Evolutionary conservation across 2,888 invertebrate genomes (phyloP).

Genomic region (Danaus chrysippus): DNA sequence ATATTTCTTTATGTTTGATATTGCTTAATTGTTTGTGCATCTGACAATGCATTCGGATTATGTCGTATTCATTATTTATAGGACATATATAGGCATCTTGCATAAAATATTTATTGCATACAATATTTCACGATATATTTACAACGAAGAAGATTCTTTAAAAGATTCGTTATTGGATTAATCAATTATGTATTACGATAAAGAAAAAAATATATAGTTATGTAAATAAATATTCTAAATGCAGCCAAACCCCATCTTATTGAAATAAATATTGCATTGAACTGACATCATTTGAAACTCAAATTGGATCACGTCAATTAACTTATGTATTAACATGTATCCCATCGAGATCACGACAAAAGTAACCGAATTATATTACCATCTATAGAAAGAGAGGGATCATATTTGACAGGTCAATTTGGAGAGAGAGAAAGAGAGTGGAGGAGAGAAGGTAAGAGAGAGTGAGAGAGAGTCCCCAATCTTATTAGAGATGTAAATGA

Average conservation of each 20-base stretch:
- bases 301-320: conserved; percentile 64
- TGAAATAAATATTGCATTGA: conserved; percentile 51
- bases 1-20: conserved; percentile 23
- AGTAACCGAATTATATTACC: conserved; percentile 42
- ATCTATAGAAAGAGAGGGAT: conserved; percentile 48
- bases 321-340: conserved; percentile 37
- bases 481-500: conserved; percentile 77
- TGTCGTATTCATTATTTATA: too few relatives aligned
- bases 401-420: conserved; percentile 73
- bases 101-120: too few relatives aligned
- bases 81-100: too few relatives aligned
- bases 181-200: too few relatives aligned
- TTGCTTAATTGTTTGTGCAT: neutral
- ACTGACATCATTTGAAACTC: conserved; percentile 67
- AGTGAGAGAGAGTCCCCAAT: conserved; percentile 52
- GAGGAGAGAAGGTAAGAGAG: too few relatives aligned
- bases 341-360: conserved; percentile 38
- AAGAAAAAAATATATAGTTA: too few relatives aligned
- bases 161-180: too few relatives aligned
- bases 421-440: conserved; percentile 48
- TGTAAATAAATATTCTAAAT: neutral
- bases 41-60: neutral
- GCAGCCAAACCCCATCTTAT: conserved; percentile 33
- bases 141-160: too few relatives aligned
- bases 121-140: too few relatives aligned